Evolutionary conservation across 2,888 invertebrate genomes (phyloP).

Genomic region (Meta bourneti): DNA sequence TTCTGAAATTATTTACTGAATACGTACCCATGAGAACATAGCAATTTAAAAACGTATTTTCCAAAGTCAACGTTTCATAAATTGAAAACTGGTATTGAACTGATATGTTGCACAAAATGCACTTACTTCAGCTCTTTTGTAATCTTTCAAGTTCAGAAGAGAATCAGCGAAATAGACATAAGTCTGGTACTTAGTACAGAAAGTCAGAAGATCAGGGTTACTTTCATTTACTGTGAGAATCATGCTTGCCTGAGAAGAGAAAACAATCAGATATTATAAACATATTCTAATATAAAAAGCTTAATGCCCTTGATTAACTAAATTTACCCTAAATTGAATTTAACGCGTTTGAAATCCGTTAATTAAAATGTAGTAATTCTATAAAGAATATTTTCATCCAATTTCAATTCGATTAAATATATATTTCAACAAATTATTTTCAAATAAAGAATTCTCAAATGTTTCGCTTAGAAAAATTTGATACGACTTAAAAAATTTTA

Average conservation of each 20-base stretch:
- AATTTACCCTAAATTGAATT: no score
- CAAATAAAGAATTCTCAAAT: neutral
- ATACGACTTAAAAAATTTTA: neutral
- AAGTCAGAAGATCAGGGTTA: slow-evolving; percentile 84
- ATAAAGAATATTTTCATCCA: neutral
- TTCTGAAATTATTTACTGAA: no score
- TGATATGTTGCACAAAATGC: neutral
- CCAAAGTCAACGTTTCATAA: neutral
- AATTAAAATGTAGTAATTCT: neutral
- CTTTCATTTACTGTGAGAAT: slow-evolving; percentile 80
- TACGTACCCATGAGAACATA: neutral
- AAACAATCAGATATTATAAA: neutral
- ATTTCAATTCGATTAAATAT: no score
- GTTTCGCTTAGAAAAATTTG: neutral
- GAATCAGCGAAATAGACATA: slow-evolving; percentile 87
- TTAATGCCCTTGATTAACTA: no score
- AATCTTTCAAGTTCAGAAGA: slow-evolving; percentile 85
- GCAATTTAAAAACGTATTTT: neutral
- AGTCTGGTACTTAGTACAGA: slow-evolving; percentile 86
- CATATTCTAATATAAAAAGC: neutral
- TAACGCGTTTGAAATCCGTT: no score
- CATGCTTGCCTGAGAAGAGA: slow-evolving; percentile 70
- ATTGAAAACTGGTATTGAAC: neutral
- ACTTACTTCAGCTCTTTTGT: slow-evolving; percentile 85
- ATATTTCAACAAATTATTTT: neutral